Conservation (phyloP, 2,888 invertebrate species). For the Lampropteryx suffumata region DNA sequence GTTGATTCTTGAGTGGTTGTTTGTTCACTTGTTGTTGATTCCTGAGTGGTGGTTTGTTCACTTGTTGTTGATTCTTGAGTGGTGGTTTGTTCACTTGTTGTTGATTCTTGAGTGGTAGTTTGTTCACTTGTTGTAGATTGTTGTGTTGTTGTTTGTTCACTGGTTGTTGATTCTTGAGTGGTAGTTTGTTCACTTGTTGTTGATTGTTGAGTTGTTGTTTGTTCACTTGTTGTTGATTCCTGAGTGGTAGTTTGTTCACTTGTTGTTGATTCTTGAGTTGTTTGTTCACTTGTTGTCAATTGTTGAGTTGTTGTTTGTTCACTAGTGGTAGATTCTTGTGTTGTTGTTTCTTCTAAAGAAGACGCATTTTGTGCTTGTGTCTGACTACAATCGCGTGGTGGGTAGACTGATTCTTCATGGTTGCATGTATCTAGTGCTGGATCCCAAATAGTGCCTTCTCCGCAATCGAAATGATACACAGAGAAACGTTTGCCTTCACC, state of each 20-base stretch:
- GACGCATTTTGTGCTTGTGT: constrained; percentile 46
- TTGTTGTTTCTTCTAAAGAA: constrained; percentile 37
- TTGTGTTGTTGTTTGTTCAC: constrained; percentile 33
- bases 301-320: constrained; percentile 41
- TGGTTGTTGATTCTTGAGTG: constrained; percentile 35
- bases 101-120: constrained; percentile 32
- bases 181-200: constrained; percentile 34
- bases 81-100: constrained; percentile 34
- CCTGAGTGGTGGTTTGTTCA: constrained; percentile 34
- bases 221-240: constrained; percentile 18
- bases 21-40: constrained; percentile 33
- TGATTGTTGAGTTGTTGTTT: constrained; percentile 35
- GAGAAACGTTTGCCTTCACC: constrained; percentile 81
- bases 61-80: constrained; percentile 30
- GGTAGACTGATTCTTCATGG: constrained; percentile 85
- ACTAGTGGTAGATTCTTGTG: constrained; percentile 27
- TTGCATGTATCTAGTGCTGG: constrained; percentile 86
- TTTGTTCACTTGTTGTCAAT: constrained; percentile 30
- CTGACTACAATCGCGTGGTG: constrained; percentile 72
- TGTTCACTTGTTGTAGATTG: constrained; percentile 35
- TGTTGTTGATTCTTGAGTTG: constrained; percentile 26
- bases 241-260: constrained; percentile 13
- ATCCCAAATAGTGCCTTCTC: constrained; percentile 88
- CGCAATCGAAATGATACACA: constrained; percentile 86
- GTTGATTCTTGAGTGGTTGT: constrained; percentile 34